Evolutionary conservation across 23 tunicate species (phyloP).

Genomic region (Clavelina lepadiformis): DNA sequence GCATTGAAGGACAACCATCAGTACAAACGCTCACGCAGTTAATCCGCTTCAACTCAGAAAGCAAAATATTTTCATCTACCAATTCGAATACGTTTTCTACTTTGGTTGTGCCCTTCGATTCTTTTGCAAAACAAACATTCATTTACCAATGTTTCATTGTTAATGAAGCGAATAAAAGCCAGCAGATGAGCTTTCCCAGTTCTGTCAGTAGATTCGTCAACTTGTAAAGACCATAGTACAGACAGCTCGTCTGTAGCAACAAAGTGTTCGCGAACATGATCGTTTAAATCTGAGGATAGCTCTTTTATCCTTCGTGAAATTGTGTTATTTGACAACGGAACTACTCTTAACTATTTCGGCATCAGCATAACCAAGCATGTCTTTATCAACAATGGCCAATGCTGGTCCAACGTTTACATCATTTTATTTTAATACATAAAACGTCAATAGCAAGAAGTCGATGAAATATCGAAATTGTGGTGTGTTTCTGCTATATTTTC

Average conservation of each 20-base stretch:
- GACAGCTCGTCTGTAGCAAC: constrained; percentile 13
- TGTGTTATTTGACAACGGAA: constrained; percentile 31
- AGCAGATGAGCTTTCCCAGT: constrained; percentile 44
- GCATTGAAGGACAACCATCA: constrained; percentile 34
- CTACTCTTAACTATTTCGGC: constrained; percentile 34
- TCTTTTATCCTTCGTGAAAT: constrained; percentile 37
- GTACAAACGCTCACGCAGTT: constrained; percentile 42
- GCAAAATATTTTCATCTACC: constrained; percentile 25
- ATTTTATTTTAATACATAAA: too few species aligned
- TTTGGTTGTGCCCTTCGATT: constrained; percentile 24
- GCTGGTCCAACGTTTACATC: constrained; percentile 64
- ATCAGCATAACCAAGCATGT: constrained; percentile 36
- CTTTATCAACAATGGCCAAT: constrained; percentile 40
- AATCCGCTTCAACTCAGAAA: constrained; percentile 18
- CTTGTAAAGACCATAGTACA: constrained; percentile 30
- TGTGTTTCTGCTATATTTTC: too few species aligned
- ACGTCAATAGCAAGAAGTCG: too few species aligned
- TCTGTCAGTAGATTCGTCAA: constrained; percentile 60
- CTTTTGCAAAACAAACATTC: constrained; percentile 56
- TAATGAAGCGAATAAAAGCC: constrained; percentile 38
- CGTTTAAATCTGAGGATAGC: constrained; percentile 45
- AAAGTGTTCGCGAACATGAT: constrained; percentile 43
- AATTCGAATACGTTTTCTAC: constrained; percentile 40
- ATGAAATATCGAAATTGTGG: too few species aligned
- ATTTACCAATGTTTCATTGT: constrained; percentile 20